phyloP scores from a whole-genome alignment of 2,113 vertebrate genomes.

The Eptesicus fuscus region DNA sequence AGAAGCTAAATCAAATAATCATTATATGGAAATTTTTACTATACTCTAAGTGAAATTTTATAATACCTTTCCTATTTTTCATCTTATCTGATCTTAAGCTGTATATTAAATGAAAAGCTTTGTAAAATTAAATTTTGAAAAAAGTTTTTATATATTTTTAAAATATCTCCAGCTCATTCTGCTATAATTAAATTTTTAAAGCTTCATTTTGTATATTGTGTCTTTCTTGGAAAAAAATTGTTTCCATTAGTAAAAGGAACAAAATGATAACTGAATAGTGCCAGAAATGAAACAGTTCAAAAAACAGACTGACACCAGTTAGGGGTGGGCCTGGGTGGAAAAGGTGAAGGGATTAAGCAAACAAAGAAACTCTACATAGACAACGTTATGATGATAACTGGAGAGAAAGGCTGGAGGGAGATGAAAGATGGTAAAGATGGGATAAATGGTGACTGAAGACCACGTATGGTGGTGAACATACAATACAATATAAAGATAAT shows the following conservation, averaged over 20 bases:
- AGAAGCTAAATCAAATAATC: not conserved
- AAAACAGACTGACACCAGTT: not conserved
- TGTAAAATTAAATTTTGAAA: constrained; percentile 1
- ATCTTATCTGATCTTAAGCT: not conserved
- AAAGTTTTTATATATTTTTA: constrained; percentile 18
- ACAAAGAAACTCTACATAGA: not conserved
- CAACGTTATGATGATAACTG: not conserved
- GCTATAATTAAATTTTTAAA: constrained; percentile 30
- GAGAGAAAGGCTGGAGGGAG: not conserved
- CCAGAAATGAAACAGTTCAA: constrained; percentile 14
- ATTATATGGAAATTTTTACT: not conserved
- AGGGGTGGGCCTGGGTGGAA: not conserved
- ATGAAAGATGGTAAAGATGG: not conserved
- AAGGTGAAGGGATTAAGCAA: not conserved
- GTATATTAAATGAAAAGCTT: not conserved
- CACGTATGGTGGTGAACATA: not conserved
- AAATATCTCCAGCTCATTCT: not conserved
- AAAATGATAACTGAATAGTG: not conserved
- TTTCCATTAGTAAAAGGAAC: not conserved
- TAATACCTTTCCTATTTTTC: not conserved
- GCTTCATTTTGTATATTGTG: not conserved
- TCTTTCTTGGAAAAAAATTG: constrained; percentile 1
- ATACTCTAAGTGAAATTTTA: not conserved
- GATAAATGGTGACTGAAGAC: not conserved
- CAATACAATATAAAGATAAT: not conserved